Evolutionary conservation across 2,113 vertebrate genomes (phyloP).

Genomic region (Serilophus lunatus): DNA sequence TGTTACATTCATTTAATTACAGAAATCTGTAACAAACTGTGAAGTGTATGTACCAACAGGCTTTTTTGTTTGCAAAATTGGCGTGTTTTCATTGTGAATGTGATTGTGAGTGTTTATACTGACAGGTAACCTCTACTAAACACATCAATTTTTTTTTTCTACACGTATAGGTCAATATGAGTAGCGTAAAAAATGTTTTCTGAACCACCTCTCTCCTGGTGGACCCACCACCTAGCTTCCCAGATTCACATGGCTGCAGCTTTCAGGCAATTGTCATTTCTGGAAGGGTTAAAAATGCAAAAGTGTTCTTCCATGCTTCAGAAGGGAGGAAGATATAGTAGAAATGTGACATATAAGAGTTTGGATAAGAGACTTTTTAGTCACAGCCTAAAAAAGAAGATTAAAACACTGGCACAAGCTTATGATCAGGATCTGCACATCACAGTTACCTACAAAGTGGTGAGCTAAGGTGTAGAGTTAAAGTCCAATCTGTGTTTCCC

Average conservation of each 20-base stretch:
- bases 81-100: neutral
- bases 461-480: neutral
- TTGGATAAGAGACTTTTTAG: neutral
- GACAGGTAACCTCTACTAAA: neutral
- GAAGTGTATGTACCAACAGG: neutral
- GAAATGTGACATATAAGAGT: neutral
- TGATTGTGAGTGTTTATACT: neutral
- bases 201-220: neutral
- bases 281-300: neutral
- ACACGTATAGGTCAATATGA: neutral
- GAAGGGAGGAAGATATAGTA: neutral
- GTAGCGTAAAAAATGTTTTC: neutral
- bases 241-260: neutral
- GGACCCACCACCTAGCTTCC: neutral
- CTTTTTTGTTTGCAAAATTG: neutral
- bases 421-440: neutral
- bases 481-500: neutral
- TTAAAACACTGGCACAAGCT: neutral
- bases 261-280: neutral
- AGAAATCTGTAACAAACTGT: constrained; percentile 42
- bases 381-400: neutral
- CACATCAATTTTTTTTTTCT: neutral
- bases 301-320: neutral
- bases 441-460: neutral
- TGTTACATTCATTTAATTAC: constrained; percentile 71